Evolutionary conservation across 2,888 invertebrate genomes (phyloP), one percentile per base, ranked within the genome.

Genomic region (Uropetala carovei): DNA sequence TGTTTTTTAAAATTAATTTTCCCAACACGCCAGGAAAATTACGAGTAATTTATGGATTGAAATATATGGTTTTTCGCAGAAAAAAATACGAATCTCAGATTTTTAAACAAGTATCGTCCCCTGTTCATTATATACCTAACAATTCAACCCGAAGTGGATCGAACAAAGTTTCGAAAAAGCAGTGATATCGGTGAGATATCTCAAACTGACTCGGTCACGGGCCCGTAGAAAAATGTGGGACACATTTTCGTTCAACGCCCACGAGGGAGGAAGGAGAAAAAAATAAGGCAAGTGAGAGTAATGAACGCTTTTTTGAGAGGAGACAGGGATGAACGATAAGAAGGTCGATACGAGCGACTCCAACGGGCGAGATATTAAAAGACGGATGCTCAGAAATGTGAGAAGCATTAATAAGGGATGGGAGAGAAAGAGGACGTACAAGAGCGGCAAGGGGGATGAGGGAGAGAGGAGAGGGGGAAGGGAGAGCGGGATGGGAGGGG

Each of bases 311-410:
- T n/a, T 18, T 30, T 83, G 83, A 18, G 56, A 27, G 30, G 59
- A n/a, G 85, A 9, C 58, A 18, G 7, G 85, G 43, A 58, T 86
- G 60, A 18, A 30, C 59, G 30, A 60, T 86, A 86, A 18, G 18
- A 22, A 68, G 68, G 68, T 68, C 18, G 60, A 86, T 30, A 86
- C 22, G 60, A 16, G 57, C 59, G 18, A 86, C 27, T 60, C n/a
- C 60, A 14, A 60, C 59, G 56, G 43, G 83, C 56, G 83, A 60
- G 86, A 86, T 86, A 86, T 86, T 86, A 86, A 86, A 86, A 60
- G 86, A 59, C n/a, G 85, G n/a, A 82, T 16, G 82, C 13, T 14
- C 9, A 16, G 86, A 86, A 86, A 86, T 30, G 30, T 30, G 60
- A 86, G 86, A 30, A 13, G 27, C 16, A 18, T 60, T 86, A 86